Evolutionary conservation across 2,113 vertebrate genomes (phyloP).

Genomic region (Dromaius novaehollandiae): DNA sequence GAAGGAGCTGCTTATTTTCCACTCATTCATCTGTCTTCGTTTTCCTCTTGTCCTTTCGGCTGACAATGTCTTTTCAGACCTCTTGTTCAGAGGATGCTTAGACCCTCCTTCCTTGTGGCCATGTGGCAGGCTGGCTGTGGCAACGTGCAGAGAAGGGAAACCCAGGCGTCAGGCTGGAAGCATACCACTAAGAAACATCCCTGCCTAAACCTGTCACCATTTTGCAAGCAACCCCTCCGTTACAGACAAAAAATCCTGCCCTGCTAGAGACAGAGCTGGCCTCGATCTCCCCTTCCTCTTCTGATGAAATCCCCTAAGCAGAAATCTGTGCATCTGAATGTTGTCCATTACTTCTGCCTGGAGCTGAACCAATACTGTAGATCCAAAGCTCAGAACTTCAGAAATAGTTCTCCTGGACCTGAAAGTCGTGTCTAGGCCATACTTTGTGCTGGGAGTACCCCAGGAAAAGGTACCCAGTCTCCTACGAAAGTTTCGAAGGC

Average conservation of each 20-base stretch:
- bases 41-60: neutral
- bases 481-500: neutral
- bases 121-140: neutral
- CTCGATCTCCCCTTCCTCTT: neutral
- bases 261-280: neutral
- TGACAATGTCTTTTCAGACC: neutral
- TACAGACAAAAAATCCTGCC: neutral
- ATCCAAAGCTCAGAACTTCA: neutral
- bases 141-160: neutral
- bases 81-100: neutral
- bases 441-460: rapidly evolving
- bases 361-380: neutral
- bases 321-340: rapidly evolving
- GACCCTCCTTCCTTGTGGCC: neutral
- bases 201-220: too few relatives aligned
- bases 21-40: neutral
- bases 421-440: neutral
- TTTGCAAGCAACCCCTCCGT: too few relatives aligned
- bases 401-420: neutral
- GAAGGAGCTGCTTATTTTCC: neutral
- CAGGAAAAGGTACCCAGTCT: neutral
- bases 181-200: neutral
- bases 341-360: neutral
- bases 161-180: neutral
- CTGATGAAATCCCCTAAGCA: neutral